These are phyloP conservation scores for Cynaeus angustus DNA, from an alignment of 2,888 invertebrate species.

Conservation along the genomic window DNA sequence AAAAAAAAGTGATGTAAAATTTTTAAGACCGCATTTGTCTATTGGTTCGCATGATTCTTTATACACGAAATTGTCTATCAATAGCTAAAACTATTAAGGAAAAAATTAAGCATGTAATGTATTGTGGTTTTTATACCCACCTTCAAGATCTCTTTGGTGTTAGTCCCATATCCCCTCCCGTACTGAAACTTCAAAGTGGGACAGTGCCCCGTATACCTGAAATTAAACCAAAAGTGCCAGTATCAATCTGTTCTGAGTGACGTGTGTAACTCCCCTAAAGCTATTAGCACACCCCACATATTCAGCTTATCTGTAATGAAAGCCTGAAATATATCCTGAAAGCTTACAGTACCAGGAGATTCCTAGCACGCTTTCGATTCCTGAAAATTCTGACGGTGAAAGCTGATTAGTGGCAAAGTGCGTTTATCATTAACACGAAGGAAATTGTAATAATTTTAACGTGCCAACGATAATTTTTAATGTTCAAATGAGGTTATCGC, in stretches of 20 bases:
- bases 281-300: conserved; percentile 31
- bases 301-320: conserved; percentile 30
- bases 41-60: too few relatives aligned
- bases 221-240: conserved; percentile 16
- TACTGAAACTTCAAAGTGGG: conserved; percentile 82
- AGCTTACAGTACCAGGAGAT: conserved; percentile 30
- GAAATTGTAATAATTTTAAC: background rate
- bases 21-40: too few relatives aligned
- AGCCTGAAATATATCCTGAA: conserved; percentile 39
- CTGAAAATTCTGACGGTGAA: conserved; percentile 22
- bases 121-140: conserved; percentile 67
- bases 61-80: too few relatives aligned
- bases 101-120: too few relatives aligned
- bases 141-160: conserved; percentile 80
- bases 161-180: conserved; percentile 82
- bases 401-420: background rate
- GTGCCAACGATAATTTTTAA: background rate
- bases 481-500: background rate
- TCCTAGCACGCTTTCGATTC: conserved; percentile 30
- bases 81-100: too few relatives aligned
- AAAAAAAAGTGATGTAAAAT: too few relatives aligned
- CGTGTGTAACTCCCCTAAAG: conserved; percentile 19
- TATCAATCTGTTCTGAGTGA: conserved; percentile 2
- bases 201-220: conserved; percentile 83
- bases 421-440: background rate